Conservation (phyloP, 1,140 invertebrate genomes). For the Drosophila sp. region DNA sequence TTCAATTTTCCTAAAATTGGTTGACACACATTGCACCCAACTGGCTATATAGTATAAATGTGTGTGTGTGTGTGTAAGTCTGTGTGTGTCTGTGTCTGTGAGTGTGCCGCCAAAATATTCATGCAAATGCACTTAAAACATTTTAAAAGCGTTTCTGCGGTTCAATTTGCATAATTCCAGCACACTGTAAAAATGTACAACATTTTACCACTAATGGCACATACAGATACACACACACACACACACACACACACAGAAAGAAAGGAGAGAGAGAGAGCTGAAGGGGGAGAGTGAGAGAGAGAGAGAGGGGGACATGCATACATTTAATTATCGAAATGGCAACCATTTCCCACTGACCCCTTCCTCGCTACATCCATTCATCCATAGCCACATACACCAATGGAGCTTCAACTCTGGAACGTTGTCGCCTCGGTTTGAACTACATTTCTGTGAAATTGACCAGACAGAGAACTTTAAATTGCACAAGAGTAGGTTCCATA, state of each 20-base stretch:
- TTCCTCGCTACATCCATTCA: not conserved
- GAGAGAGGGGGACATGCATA: conserved; percentile 47
- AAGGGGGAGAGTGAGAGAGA: not conserved
- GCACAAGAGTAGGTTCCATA: conserved; percentile 34
- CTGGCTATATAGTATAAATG: conserved; percentile 12
- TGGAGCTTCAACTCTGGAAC: not conserved
- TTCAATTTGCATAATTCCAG: conserved; percentile 81
- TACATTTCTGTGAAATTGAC: conserved; percentile 66
- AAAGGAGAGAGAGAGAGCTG: not conserved
- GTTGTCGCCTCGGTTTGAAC: conserved; percentile 44
- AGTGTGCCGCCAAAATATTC: conserved; percentile 65
- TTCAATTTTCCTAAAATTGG: conserved; percentile 79
- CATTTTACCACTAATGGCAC: conserved; percentile 79
- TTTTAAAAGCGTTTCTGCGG: conserved; percentile 81
- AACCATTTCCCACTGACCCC: conserved; percentile 27
- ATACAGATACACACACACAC: conserved; percentile 32
- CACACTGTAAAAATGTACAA: conserved; percentile 79
- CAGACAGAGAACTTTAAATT: conserved; percentile 58
- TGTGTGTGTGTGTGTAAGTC: conserved; percentile 8
- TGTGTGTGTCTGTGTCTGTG: conserved; percentile 31
- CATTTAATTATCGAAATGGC: conserved; percentile 80
- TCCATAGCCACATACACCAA: not conserved
- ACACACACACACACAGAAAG: conserved; percentile 1
- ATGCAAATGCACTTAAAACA: conserved; percentile 81
- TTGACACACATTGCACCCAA: conserved; percentile 71